Base-by-base conservation (phyloP, 2,113 vertebrate species). In the Nycticryphes semicollaris region DNA sequence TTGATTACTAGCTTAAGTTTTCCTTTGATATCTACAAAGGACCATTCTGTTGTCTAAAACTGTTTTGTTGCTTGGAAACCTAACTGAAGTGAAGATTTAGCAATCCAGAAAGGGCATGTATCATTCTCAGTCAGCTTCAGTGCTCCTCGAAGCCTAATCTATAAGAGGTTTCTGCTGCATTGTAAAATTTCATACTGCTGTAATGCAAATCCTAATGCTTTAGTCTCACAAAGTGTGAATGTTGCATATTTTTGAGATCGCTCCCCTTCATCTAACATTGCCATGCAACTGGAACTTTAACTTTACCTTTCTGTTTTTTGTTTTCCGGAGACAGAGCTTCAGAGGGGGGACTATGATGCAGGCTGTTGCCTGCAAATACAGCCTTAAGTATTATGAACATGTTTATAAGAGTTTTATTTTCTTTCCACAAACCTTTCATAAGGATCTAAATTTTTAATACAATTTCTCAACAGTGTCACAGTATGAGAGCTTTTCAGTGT, bases 1-100 rank as follows among this genome's bases (percentile, higher is more conserved):
- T 63, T 74, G 90, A 84, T 93, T 63, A 90, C 83, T 72, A 86
- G 64, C 73, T 56, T 45, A 15, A 92, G 89, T 96, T 90, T 96
- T 95, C 95, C 92, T 96, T 86, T 70, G 57, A 21, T 79, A 24
- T 76, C 69, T 86, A 37, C 64, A 51, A 86, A 85, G 90, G 95
- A 79, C 83, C 88, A 48, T 90, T 94, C 84, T 81, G 80, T 76
- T 90, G 86, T 95, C 80, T 97, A 90, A 93, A 96, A 89, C 86
- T 87, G 89, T 96, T 87, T 88, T 96, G 90, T 93, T 95, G 88
- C 92, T 94, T 94, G 81, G 90, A 97, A 91, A 97, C 94, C 53
- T 62, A 86, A 68, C 59, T 89, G 84, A 78, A 89, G 54, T 80
- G 91, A 91, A 84, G 76, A 91, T 90, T 80, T 74, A 94, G 82